These are phyloP conservation scores for Catostylus mosaicus DNA, from an alignment of 30 jellyfish, hydroid and myxozoan species.

Conservation along the genomic window DNA sequence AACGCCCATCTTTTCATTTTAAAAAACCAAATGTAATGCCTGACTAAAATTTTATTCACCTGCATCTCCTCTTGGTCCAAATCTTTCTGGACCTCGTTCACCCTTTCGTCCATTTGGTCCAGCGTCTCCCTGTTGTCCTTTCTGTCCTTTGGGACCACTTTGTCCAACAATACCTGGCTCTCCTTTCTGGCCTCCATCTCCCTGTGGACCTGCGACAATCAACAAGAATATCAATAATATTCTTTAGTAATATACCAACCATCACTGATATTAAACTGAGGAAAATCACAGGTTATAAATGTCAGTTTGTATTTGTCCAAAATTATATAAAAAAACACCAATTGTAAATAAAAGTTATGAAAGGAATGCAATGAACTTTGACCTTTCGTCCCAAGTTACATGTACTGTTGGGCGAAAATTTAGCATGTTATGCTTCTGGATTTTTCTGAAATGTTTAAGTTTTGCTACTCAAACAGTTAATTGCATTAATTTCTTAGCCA, in stretches of 20 bases:
- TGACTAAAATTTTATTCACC: slow-evolving; percentile 3
- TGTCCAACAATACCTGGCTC: slow-evolving; percentile 62
- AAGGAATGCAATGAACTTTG: background rate
- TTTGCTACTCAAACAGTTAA: too few species aligned
- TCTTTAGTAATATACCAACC: background rate
- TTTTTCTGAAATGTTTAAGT: too few species aligned
- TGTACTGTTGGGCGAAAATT: too few species aligned
- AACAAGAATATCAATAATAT: background rate
- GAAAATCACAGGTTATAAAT: background rate
- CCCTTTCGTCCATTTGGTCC: slow-evolving; percentile 50
- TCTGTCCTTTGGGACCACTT: slow-evolving; percentile 54
- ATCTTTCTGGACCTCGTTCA: slow-evolving; percentile 11
- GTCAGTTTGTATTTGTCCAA: background rate
- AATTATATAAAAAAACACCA: background rate
- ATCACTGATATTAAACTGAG: too few species aligned
- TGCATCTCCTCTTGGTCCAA: slow-evolving; percentile 48
- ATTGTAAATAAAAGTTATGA: background rate
- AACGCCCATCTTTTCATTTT: background rate
- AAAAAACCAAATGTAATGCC: background rate
- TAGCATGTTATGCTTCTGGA: too few species aligned
- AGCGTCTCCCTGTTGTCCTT: slow-evolving; percentile 50
- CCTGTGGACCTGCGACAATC: slow-evolving; percentile 31
- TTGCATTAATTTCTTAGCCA: too few species aligned
- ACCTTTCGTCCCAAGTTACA: background rate
- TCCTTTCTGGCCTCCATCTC: slow-evolving; percentile 60